Evolutionary conservation across 2,797 vertebrate species (phyloP).

Genomic region (Myripristis jacobus): DNA sequence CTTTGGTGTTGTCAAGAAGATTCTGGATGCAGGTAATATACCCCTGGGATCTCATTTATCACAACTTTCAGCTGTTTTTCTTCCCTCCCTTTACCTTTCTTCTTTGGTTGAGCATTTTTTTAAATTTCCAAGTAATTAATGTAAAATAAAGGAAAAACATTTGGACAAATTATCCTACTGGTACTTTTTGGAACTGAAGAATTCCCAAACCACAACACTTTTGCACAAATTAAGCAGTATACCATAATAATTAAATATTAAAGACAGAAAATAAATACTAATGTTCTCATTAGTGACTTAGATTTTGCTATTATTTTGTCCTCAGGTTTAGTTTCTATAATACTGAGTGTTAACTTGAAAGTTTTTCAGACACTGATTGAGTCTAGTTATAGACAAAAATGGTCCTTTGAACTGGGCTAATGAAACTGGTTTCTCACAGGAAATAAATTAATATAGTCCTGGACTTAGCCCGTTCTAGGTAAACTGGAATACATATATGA

Average conservation of each 20-base stretch:
- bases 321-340: too few relatives aligned
- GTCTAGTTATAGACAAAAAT: too few relatives aligned
- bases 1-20: conserved; percentile 92
- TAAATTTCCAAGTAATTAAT: neutral
- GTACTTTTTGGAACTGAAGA: neutral
- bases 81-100: neutral
- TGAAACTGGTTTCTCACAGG: too few relatives aligned
- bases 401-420: too few relatives aligned
- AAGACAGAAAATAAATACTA: neutral
- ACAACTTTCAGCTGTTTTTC: neutral
- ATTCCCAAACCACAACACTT: neutral
- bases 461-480: too few relatives aligned
- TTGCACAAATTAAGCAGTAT: neutral
- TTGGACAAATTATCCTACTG: neutral
- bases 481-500: too few relatives aligned
- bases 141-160: too few relatives aligned
- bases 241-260: neutral
- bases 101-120: neutral
- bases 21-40: conserved; percentile 91
- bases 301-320: too few relatives aligned
- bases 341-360: too few relatives aligned
- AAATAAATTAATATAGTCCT: too few relatives aligned
- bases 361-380: too few relatives aligned
- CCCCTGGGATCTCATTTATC: neutral
- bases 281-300: too few relatives aligned